Evolutionary conservation across 2,888 invertebrate genomes (phyloP).

Genomic region (Limnephilus auricula): DNA sequence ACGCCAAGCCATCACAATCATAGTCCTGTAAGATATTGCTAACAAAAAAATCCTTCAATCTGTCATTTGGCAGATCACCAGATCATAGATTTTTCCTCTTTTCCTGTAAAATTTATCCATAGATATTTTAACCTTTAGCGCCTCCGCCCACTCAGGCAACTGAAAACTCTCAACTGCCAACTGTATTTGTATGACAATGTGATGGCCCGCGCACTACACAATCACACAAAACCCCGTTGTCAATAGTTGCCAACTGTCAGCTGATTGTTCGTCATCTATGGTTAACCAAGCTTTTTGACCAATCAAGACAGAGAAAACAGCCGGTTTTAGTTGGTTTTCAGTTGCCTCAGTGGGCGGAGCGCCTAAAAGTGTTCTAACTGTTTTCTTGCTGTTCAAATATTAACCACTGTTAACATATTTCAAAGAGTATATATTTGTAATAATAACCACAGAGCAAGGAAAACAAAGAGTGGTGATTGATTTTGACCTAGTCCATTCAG

Average conservation of each 20-base stretch:
- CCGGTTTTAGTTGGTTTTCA: too few species aligned
- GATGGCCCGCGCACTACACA: too few species aligned
- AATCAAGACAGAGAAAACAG: too few species aligned
- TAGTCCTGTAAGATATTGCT: neutral
- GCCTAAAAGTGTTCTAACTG: neutral
- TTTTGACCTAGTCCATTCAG: neutral
- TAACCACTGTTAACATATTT: slow-evolving; percentile 20
- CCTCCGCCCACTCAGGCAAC: too few species aligned
- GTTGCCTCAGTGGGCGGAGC: too few species aligned
- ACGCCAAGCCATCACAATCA: neutral
- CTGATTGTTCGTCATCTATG: too few species aligned
- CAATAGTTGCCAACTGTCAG: too few species aligned
- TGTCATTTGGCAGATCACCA: neutral
- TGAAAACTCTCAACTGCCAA: too few species aligned
- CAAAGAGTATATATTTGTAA: slow-evolving; percentile 29
- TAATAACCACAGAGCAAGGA: slow-evolving; percentile 7
- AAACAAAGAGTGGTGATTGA: neutral
- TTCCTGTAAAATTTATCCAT: neutral
- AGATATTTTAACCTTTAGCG: neutral
- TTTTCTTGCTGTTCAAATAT: slow-evolving; percentile 26
- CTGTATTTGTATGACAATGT: too few species aligned
- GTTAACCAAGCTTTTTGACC: too few species aligned
- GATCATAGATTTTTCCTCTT: neutral
- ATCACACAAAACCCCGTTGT: too few species aligned
- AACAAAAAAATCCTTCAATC: neutral